Evolutionary conservation across 2,888 invertebrate species (phyloP), one percentile per base, ranked within the genome.

Genomic region (Hypomecis atomaria): DNA sequence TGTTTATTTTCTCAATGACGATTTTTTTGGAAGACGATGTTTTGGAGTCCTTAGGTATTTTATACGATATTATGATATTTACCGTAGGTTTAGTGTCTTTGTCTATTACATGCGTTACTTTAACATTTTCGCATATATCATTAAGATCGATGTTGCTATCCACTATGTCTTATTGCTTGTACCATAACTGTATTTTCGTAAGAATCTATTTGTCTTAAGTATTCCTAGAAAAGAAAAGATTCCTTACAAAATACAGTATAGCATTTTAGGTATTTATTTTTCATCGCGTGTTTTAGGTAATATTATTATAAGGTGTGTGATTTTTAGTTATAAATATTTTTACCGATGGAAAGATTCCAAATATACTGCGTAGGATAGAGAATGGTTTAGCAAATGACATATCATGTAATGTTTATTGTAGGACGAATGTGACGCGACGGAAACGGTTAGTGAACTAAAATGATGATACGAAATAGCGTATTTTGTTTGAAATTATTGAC

Each of bases 331-430:
- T 85, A 84, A 80, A 84, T 84, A 81, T 86, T 89, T 85, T 86
- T 86, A 83, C 83, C 83, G 73, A 79, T 79, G 87, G 92, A 92
- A 92, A 92, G 92, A 91, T 92, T 92, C 92, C 92, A 92, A 92
- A 92, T 89, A 82, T 68, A 69, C 65, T 65, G 83, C 74, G 74
- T 84, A 82, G 84, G 74, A 74, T 79, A 81, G 78, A 79, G 74
- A 83, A 80, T 77, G 87, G 85, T 82, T 81, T 90, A 91, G 90
- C 83, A 87, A 89, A 89, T 92, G 83, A 92, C 92, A 92, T 92
- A 92, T 92, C 92, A 92, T 82, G 85, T 87, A 87, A 87, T 85
- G 87, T 88, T 90, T 89, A 87, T 86, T 86, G 85, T 59, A 57
- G 56, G 55, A 37, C 33, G 64, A 56, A 55, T 44, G 56, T 3